A percentile compares a stretch with the other conserved stretches of the same genome.
phyloP scores from a whole-genome alignment of 2,888 invertebrate species.

The Stenoptilia bipunctidactyla region DNA sequence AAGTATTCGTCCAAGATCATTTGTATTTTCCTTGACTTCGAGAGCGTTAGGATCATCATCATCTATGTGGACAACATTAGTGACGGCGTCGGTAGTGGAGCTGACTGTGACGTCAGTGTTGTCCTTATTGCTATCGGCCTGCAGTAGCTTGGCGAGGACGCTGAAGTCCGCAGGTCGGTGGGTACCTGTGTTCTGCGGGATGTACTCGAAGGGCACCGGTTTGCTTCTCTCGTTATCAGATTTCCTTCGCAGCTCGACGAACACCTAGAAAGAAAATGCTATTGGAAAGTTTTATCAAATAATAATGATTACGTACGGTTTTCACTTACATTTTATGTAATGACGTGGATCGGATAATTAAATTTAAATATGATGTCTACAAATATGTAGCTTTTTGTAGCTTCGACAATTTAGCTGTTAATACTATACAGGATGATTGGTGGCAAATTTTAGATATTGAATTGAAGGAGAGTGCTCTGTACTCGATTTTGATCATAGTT shows the following conservation, averaged over 20 bases:
- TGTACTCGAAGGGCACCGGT: constrained; percentile 86
- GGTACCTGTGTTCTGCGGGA: constrained; percentile 85
- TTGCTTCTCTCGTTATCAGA: constrained; percentile 89
- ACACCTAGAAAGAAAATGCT: constrained; percentile 60
- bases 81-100: constrained; percentile 23
- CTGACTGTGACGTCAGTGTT: constrained; percentile 30
- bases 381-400: too few species aligned
- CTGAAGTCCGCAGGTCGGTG: constrained; percentile 45
- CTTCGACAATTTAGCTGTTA: too few species aligned
- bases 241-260: constrained; percentile 85
- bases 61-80: constrained; percentile 9
- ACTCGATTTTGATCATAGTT: too few species aligned
- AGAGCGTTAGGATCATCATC: constrained; percentile 1
- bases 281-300: not conserved
- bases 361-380: too few species aligned
- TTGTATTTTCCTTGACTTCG: constrained; percentile 28
- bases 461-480: too few species aligned
- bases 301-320: not conserved
- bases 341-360: not conserved
- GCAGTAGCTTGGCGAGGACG: constrained; percentile 72
- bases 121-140: constrained; percentile 26
- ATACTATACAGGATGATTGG: too few species aligned
- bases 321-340: not conserved
- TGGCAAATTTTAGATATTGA: too few species aligned
- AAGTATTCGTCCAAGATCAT: constrained; percentile 78